phyloP scores from a whole-genome alignment of 1,140 invertebrate genomes.

The Latrodectus geometricus region DNA sequence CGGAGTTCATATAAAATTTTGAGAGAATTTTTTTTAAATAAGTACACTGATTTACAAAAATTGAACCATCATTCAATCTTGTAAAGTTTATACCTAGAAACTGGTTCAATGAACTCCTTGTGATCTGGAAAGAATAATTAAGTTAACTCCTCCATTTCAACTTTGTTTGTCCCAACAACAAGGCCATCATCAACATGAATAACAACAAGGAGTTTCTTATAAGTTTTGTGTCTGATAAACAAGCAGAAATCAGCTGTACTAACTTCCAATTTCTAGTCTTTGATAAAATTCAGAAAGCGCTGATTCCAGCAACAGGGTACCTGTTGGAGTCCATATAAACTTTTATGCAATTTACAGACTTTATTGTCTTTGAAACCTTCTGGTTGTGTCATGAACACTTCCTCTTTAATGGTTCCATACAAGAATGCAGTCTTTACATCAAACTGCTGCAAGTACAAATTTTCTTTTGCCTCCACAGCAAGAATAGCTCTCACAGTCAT shows the following conservation, averaged over 20 bases:
- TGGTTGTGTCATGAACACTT: too few species aligned
- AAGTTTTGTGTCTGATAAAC: constrained; percentile 3
- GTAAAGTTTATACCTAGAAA: constrained; percentile 53
- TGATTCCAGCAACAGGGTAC: too few species aligned
- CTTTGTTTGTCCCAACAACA: constrained; percentile 64
- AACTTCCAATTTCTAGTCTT: too few species aligned
- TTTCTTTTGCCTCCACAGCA: too few species aligned
- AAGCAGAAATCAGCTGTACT: constrained; percentile 60
- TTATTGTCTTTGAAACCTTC: too few species aligned
- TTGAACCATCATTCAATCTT: constrained; percentile 36
- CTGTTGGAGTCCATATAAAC: too few species aligned
- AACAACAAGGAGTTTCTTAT: constrained; percentile 65
- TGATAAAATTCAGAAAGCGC: too few species aligned
- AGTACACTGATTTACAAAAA: constrained; percentile 32
- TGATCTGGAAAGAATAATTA: constrained; percentile 36
- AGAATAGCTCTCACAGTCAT: too few species aligned
- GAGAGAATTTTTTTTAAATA: constrained; percentile 46
- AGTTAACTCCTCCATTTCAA: constrained; percentile 43
- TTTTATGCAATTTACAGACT: too few species aligned
- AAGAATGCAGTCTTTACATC: too few species aligned
- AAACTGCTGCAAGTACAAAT: too few species aligned
- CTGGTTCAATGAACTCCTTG: not conserved
- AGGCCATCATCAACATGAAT: constrained; percentile 72
- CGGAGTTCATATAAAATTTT: constrained; percentile 55
- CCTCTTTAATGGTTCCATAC: too few species aligned